A percentile compares a stretch with the other conserved stretches of the same genome.
Conservation (phyloP, 2,797 vertebrate genomes). For the Eulemur coronatus region DNA sequence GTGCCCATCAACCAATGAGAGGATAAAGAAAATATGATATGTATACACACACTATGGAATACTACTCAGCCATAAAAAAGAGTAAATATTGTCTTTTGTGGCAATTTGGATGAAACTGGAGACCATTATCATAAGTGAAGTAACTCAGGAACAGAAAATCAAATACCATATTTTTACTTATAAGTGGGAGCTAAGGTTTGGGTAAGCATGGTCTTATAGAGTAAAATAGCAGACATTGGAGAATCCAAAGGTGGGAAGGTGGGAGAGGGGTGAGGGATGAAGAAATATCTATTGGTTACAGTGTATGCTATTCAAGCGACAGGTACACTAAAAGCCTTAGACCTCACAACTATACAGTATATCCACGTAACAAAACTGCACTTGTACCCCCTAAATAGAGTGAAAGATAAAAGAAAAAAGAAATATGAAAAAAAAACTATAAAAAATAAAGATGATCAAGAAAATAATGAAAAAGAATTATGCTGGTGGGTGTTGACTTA, state of each 20-base stretch:
- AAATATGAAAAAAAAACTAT: not conserved
- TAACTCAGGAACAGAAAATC: not conserved
- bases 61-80: not conserved
- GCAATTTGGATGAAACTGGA: not conserved
- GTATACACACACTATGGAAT: not conserved
- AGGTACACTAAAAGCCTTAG: not conserved
- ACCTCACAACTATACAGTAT: not conserved
- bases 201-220: not conserved
- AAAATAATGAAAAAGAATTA: not conserved
- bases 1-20: not conserved
- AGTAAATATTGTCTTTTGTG: not conserved
- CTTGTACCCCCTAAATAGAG: not conserved
- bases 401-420: not conserved
- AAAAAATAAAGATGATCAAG: not conserved
- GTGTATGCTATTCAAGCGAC: not conserved
- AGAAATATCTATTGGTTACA: not conserved
- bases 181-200: not conserved
- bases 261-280: not conserved
- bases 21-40: not conserved
- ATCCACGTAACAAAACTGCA: not conserved
- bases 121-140: not conserved
- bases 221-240: not conserved
- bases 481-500: not conserved
- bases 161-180: not conserved
- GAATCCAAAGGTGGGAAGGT: not conserved